Conservation (phyloP, 2,113 vertebrate species). For the Herpetotheres cachinnans region DNA sequence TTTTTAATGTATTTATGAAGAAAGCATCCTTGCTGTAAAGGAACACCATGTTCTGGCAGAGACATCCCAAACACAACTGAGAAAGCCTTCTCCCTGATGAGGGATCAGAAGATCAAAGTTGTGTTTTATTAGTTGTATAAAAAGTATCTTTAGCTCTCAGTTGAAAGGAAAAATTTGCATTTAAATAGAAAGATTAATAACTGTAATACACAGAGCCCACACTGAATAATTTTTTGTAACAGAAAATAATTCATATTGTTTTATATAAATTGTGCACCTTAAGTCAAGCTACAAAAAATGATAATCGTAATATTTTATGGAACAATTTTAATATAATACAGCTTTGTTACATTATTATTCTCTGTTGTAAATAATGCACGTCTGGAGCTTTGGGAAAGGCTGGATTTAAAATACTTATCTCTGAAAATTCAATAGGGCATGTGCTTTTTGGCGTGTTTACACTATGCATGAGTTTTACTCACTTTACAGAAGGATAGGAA, state of each 20-base stretch:
- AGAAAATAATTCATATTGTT: slow-evolving; percentile 74
- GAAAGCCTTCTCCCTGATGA: slow-evolving; percentile 49
- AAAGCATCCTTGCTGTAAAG: slow-evolving; percentile 48
- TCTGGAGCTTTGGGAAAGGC: neutral
- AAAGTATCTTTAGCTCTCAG: slow-evolving; percentile 68
- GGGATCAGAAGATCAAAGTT: slow-evolving; percentile 70
- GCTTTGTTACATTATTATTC: slow-evolving; percentile 49
- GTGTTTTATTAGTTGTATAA: slow-evolving; percentile 72
- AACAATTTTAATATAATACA: slow-evolving; percentile 60
- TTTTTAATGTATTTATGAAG: neutral
- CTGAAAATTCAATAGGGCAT: neutral
- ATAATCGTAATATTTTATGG: slow-evolving; percentile 71
- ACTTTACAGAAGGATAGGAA: neutral
- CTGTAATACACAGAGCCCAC: slow-evolving; percentile 67
- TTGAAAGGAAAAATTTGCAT: slow-evolving; percentile 79
- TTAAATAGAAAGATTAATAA: slow-evolving; percentile 83
- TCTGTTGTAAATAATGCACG: slow-evolving; percentile 49
- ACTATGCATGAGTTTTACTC: neutral
- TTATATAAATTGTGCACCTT: slow-evolving; percentile 67
- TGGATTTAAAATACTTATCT: slow-evolving; percentile 37
- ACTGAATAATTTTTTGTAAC: slow-evolving; percentile 73
- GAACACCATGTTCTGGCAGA: slow-evolving; percentile 22
- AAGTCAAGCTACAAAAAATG: slow-evolving; percentile 61
- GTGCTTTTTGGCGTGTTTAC: neutral
- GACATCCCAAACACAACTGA: slow-evolving; percentile 27